phyloP scores from a whole-genome alignment of 2,797 vertebrate genomes.

The Semaprochilodus insignis region DNA sequence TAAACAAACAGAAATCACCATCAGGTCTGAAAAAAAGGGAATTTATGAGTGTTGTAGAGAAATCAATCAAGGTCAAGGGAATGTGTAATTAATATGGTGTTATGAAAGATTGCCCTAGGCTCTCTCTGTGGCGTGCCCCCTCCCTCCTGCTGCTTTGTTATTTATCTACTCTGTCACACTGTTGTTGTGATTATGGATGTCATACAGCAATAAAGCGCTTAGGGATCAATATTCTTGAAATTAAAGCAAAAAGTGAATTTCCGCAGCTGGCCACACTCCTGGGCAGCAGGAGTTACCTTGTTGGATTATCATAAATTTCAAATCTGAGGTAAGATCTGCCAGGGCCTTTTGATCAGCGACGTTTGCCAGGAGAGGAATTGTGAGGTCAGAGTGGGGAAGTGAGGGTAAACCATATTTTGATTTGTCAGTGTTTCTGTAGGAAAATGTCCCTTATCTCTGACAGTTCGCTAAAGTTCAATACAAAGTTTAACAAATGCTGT shows the following conservation, averaged over 20 bases:
- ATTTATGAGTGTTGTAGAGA: constrained; percentile 74
- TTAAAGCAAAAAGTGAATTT: constrained; percentile 88
- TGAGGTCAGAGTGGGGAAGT: background rate
- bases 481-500: background rate
- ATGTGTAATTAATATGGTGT: constrained; percentile 79
- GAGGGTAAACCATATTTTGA: background rate
- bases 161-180: constrained; percentile 82
- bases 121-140: constrained; percentile 61
- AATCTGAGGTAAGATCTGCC: background rate
- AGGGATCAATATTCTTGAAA: constrained; percentile 86
- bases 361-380: background rate
- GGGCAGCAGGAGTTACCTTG: constrained; percentile 76
- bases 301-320: constrained; percentile 56
- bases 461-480: background rate
- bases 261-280: constrained; percentile 78
- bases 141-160: constrained; percentile 72
- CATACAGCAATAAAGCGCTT: constrained; percentile 79
- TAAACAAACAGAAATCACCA: constrained; percentile 79
- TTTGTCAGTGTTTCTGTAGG: background rate
- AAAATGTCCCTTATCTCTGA: background rate
- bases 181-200: constrained; percentile 89
- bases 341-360: background rate
- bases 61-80: constrained; percentile 79
- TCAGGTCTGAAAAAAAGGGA: constrained; percentile 72
- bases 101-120: constrained; percentile 74